Percentiles rank a stretch among this genome's conserved stretches.
Conservation (phyloP, 2,888 invertebrate genomes). For the Sipha maydis region DNA sequence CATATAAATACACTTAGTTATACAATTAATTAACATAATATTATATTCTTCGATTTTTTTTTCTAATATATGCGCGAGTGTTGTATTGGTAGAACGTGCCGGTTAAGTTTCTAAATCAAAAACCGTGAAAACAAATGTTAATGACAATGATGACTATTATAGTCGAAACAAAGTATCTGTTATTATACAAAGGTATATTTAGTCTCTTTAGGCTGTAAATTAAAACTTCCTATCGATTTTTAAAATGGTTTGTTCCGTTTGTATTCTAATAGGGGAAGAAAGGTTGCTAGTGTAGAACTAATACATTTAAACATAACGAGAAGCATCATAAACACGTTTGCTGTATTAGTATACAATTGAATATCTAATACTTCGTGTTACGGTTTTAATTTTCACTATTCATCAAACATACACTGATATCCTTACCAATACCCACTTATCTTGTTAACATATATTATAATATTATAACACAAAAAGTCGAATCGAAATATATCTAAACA, state of each 20-base stretch:
- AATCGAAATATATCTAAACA: too few species aligned
- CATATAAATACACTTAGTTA: neutral
- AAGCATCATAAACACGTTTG: neutral
- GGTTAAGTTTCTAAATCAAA: conserved; percentile 2
- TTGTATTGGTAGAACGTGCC: neutral
- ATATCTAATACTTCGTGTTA: neutral
- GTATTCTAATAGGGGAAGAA: neutral
- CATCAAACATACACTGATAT: neutral
- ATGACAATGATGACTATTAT: neutral
- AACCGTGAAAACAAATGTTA: conserved; percentile 5
- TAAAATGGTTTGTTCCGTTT: neutral
- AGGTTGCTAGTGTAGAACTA: neutral
- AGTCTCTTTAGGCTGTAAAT: conserved; percentile 1
- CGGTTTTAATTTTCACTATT: conserved; percentile 40
- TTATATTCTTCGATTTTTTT: neutral
- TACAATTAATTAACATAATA: neutral
- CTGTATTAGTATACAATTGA: neutral
- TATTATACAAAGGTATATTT: neutral
- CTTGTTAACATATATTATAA: neutral
- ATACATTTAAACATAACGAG: conserved; percentile 9
- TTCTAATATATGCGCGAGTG: neutral
- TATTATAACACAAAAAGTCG: too few species aligned
- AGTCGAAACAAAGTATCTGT: neutral
- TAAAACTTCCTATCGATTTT: conserved; percentile 22
- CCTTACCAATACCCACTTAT: neutral